These are phyloP conservation scores for Ascidia mentula DNA, from an alignment of 23 tunicate species.

Conservation along the genomic window DNA sequence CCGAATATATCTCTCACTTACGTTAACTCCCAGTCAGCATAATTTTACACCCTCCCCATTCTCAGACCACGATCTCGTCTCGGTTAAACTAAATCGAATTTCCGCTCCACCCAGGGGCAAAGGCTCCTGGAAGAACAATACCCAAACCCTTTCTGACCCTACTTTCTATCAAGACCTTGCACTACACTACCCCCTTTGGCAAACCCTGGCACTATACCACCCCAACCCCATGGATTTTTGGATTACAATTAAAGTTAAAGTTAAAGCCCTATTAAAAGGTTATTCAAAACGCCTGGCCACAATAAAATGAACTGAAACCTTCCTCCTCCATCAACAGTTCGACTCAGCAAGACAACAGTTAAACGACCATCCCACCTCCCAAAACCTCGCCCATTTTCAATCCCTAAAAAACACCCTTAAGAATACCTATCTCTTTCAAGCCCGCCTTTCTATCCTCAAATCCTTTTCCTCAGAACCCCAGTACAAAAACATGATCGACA, in stretches of 20 bases:
- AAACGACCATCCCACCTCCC: neutral
- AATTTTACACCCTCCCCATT: neutral
- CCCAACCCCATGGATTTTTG: neutral
- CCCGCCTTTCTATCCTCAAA: too few species aligned
- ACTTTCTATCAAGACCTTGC: neutral
- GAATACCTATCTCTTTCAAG: too few species aligned
- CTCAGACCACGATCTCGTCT: neutral
- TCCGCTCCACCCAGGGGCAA: conserved; percentile 6
- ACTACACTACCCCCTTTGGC: neutral
- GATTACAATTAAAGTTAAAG: neutral
- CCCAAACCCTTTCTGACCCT: neutral
- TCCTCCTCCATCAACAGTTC: neutral
- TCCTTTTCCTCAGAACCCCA: too few species aligned
- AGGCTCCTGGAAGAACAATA: conserved; percentile 1
- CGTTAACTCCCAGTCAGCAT: neutral
- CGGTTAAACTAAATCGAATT: neutral
- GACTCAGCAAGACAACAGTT: neutral
- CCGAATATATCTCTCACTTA: neutral
- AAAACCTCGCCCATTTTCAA: neutral
- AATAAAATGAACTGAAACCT: neutral
- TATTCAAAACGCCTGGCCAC: neutral
- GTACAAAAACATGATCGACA: too few species aligned
- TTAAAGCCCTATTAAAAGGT: neutral
- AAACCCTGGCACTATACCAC: neutral
- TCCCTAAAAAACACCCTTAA: too few species aligned